A percentile compares a stretch with the other conserved stretches of the same genome.
Evolutionary conservation across 2,888 invertebrate species (phyloP).

Genomic region (Drosophila neonasuta): DNA sequence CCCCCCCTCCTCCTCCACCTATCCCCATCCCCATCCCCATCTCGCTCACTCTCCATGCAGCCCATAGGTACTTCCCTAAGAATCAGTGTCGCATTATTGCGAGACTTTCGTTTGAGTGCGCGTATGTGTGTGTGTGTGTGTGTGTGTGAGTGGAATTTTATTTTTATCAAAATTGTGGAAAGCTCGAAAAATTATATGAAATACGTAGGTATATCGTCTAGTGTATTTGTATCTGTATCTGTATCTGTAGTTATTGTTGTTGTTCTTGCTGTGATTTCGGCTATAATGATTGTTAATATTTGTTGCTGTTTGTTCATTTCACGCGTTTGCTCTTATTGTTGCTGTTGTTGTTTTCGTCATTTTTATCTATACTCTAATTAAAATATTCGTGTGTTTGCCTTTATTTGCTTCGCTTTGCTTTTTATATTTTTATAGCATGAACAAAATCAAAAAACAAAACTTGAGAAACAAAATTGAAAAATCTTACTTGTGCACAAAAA

Average conservation of each 20-base stretch:
- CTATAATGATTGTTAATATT: slow-evolving; percentile 72
- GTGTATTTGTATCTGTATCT: slow-evolving; percentile 16
- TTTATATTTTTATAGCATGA: slow-evolving; percentile 45
- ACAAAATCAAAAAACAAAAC: slow-evolving; percentile 15
- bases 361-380: slow-evolving; percentile 78
- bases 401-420: slow-evolving; percentile 37
- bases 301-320: slow-evolving; percentile 47
- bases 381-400: slow-evolving; percentile 70
- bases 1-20: not conserved
- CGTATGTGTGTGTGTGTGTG: slow-evolving; percentile 12
- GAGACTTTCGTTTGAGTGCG: not conserved
- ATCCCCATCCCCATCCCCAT: not conserved
- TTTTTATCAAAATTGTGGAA: slow-evolving; percentile 75
- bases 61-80: slow-evolving; percentile 42
- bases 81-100: slow-evolving; percentile 55
- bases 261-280: slow-evolving; percentile 51
- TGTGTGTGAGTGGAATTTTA: slow-evolving; percentile 68
- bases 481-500: slow-evolving; percentile 43
- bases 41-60: slow-evolving; percentile 18
- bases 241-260: slow-evolving; percentile 20
- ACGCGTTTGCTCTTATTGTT: slow-evolving; percentile 1
- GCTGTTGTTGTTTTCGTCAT: slow-evolving; percentile 44
- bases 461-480: slow-evolving; percentile 18
- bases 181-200: slow-evolving; percentile 73
- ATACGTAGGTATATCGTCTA: slow-evolving; percentile 39